Base-by-base conservation (phyloP, 2,888 invertebrate genomes). In the Ormyrus rosae region DNA sequence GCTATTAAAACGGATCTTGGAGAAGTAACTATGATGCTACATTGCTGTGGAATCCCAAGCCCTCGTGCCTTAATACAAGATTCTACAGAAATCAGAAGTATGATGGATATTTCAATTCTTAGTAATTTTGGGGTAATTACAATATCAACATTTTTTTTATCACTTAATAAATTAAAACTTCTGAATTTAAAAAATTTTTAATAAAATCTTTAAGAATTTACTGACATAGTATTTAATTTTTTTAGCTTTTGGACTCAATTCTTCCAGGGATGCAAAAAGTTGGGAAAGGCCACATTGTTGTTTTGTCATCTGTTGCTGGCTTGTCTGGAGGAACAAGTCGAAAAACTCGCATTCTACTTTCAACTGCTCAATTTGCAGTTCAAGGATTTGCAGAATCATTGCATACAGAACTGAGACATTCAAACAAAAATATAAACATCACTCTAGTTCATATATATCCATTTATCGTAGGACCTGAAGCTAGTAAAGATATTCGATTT, bases 321-420 rank as follows among this genome's bases (percentile, higher is more conserved):
- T 89, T 94, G 2, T 93, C 93, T 78, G 93, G 93, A 68, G 91
- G 93, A 46, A 92, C 92, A 67, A 92, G 92, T 83, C 85, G 86
- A 45, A 84, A 83, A n/a, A 86, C 85, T 10, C 92, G 93, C 84
- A 92, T 94, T 89, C 93, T 94, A 0, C 89, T 94, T 11, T 93
- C 93, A 78, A 93, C 94, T 0, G 93, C 94, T 0, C 94, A 94
- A 89, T 94, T 94, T 88, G 94, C 94, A 13, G 93, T 94, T 0
- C 93, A 94, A 86, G 94, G 94, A 4, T 90, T 94, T 55, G 93
- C 94, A 0, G 94, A 94, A 85, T 93, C 94, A 0, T 88, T 94
- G 5, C 92, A 93, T 86, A 93, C 93, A 84, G 93, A 94, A 84
- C 89, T 94, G 0, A 91, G 94, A 58, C 91, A 93, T 60, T 92